Evolutionary conservation across 1,140 invertebrate species (phyloP).

Genomic region (Apocrypta bakeri): DNA sequence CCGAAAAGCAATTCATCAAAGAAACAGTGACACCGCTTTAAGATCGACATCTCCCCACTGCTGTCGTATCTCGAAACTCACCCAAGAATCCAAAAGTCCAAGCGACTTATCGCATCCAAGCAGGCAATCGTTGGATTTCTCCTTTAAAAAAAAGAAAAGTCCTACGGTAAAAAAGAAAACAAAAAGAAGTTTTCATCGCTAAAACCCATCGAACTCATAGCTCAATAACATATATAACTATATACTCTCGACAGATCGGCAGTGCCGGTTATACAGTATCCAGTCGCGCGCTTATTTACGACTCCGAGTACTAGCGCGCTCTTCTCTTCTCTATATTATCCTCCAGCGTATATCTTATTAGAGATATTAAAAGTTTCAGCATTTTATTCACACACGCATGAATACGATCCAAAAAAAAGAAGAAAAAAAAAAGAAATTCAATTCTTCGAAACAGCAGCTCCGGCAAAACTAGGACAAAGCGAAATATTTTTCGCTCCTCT

Average conservation of each 20-base stretch:
- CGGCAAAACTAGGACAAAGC: neutral
- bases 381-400: neutral
- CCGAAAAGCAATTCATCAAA: neutral
- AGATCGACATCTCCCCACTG: neutral
- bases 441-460: neutral
- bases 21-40: neutral
- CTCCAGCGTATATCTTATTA: neutral
- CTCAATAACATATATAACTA: conserved; percentile 34
- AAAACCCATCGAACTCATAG: conserved; percentile 17
- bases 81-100: conserved; percentile 11
- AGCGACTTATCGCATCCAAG: conserved; percentile 16
- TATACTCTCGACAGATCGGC: conserved; percentile 60
- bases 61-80: too few relatives aligned
- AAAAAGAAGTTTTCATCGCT: conserved; percentile 20
- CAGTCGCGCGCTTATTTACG: conserved; percentile 69
- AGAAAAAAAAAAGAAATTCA: neutral
- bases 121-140: neutral
- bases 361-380: neutral
- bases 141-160: neutral
- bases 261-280: conserved; percentile 61
- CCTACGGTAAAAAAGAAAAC: neutral
- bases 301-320: conserved; percentile 59
- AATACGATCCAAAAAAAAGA: neutral
- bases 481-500: conserved; percentile 8
- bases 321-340: neutral